A percentile compares a stretch with the other conserved stretches of the same genome.
Conservation (phyloP, 2,888 invertebrate species). For the Sinodicranocentrus sp. region DNA sequence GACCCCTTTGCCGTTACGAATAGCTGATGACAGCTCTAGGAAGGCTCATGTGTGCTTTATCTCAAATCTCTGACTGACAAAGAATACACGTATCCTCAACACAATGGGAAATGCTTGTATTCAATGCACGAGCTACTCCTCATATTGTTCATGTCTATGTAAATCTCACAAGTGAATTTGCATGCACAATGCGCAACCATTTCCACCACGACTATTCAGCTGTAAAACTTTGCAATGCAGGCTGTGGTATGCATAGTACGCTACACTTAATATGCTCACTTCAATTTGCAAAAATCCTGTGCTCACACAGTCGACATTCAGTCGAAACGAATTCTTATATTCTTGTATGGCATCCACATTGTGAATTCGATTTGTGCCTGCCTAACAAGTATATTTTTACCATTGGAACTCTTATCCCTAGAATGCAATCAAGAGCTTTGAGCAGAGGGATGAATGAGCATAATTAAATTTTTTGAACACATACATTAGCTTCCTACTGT, state of each 20-base stretch:
- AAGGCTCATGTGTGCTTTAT: slow-evolving; percentile 15
- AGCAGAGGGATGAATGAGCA: neutral
- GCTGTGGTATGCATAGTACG: too few relatives aligned
- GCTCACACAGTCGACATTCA: too few relatives aligned
- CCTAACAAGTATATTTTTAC: too few relatives aligned
- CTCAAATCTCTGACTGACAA: slow-evolving; percentile 32
- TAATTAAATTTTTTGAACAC: slow-evolving; percentile 17
- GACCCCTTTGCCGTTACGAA: slow-evolving; percentile 26
- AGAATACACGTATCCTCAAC: too few relatives aligned
- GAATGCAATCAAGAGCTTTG: neutral
- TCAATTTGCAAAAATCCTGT: too few relatives aligned
- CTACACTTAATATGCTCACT: too few relatives aligned
- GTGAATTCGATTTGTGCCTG: too few relatives aligned
- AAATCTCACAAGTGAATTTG: neutral
- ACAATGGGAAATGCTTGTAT: neutral
- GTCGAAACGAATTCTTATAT: too few relatives aligned
- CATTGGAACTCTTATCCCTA: too few relatives aligned
- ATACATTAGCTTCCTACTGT: slow-evolving; percentile 8
- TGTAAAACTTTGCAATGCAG: neutral
- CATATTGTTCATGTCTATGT: slow-evolving; percentile 9
- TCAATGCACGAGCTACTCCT: slow-evolving; percentile 2
- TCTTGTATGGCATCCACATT: too few relatives aligned
- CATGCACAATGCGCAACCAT: too few relatives aligned
- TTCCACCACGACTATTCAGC: neutral
- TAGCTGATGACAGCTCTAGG: slow-evolving; percentile 46